phyloP scores from a whole-genome alignment of 2,888 invertebrate species.

The Choreutis nemorana region DNA sequence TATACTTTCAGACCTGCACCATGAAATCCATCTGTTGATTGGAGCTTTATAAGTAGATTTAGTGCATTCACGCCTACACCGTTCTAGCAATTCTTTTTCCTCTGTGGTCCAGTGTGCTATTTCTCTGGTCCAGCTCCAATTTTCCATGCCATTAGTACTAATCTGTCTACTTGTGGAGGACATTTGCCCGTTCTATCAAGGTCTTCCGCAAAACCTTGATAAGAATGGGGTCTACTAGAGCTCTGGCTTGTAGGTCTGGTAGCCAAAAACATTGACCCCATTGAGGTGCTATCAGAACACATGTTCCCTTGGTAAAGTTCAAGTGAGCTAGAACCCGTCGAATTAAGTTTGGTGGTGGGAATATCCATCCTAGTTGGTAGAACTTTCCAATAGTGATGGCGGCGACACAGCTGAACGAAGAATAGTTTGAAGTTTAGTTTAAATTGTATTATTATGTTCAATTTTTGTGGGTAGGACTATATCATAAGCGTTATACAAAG shows the following conservation, averaged over 20 bases:
- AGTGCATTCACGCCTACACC: too few species aligned
- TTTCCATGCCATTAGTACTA: conserved; percentile 12
- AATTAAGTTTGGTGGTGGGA: conserved; percentile 19
- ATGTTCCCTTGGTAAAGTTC: conserved; percentile 9
- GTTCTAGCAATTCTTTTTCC: too few species aligned
- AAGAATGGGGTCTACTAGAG: conserved; percentile 6
- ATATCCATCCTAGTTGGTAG: conserved; percentile 16
- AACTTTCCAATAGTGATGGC: conserved; percentile 17
- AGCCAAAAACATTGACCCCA: conserved; percentile 15
- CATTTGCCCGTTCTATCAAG: conserved; percentile 10
- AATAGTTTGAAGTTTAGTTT: too few species aligned
- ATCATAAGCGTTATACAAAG: too few species aligned
- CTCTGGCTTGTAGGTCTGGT: conserved; percentile 13
- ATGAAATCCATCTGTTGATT: neutral
- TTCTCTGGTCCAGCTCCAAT: conserved; percentile 13
- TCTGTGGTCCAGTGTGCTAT: conserved; percentile 9
- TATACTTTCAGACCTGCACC: too few species aligned
- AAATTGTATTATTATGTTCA: too few species aligned
- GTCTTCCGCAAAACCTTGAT: conserved; percentile 6
- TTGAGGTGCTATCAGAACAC: conserved; percentile 10
- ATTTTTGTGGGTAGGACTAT: too few species aligned
- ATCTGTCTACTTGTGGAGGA: conserved; percentile 8
- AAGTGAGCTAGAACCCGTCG: conserved; percentile 17
- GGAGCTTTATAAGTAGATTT: neutral
- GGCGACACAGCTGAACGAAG: conserved; percentile 10